Base-by-base conservation (phyloP, 2,113 vertebrate species). In the Galbula dea region DNA sequence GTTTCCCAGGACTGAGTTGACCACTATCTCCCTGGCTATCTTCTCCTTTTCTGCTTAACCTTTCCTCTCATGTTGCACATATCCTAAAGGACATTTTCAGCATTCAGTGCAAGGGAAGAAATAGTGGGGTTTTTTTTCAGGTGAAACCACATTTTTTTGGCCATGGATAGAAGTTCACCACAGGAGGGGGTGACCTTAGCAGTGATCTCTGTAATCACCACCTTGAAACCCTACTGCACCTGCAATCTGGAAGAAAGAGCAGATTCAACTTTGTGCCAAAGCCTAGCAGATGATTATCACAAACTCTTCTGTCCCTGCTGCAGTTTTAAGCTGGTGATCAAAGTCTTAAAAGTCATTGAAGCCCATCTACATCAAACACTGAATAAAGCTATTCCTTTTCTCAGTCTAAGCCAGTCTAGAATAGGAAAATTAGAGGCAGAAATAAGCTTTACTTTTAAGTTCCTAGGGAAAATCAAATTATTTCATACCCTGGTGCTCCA, bases 191-290 rank as follows among this genome's bases (percentile, higher is more conserved):
- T 81, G 57, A 54, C 34, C 55, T 69, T 59, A 77, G 51, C 59
- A n/a, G 46, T 16, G 41, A 79, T 66, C 34, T 79, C 49, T 66
- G 13, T 10, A 62, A 49, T 73, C 59, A 51, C 10, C 63, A 32
- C 27, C 59, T 88, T 30, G 55, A 93, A 91, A 54, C 24, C n/a
- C 41, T 55, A 9, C n/a, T 4, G 15, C 43, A 17, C 21, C 30
- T 82, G 52, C 62, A 73, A 21, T 63, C 71, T 89, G 79, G 75
- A 93, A 76, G 59, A 71, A 83, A 52, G 34, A 75, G 61, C 65
- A 90, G 62, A 23, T 36, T 32, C 54, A 19, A 49, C 1, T 22
- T 32, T 4, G 21, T 89, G 88, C 49, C 85, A 88, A 62, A 73
- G 79, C 58, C 29, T 8, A 46, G 59, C 46, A 65, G 72, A 51